Evolutionary conservation across 2,888 invertebrate genomes (phyloP).

Genomic region (Pyralis farinalis): DNA sequence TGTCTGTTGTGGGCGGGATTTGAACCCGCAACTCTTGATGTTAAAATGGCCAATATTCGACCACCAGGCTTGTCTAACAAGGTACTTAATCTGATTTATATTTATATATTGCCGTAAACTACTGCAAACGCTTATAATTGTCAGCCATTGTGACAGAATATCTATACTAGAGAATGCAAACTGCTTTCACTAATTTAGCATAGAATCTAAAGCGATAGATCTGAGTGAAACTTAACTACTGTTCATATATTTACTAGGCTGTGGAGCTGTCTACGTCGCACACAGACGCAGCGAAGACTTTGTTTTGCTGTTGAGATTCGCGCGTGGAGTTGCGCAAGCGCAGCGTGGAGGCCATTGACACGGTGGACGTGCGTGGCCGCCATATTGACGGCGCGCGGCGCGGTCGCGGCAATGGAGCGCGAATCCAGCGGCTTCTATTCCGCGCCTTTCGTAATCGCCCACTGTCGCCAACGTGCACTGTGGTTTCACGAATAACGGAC

Average conservation of each 20-base stretch:
- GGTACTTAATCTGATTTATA: no score
- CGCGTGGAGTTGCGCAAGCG: slow-evolving; percentile 78
- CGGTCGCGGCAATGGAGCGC: slow-evolving; percentile 63
- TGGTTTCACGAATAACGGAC: slow-evolving; percentile 16
- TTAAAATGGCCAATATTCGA: no score
- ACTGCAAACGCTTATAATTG: no score
- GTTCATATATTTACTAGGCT: slow-evolving; percentile 11
- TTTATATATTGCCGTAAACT: no score
- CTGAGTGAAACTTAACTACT: not conserved
- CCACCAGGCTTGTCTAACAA: no score
- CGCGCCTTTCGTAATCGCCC: slow-evolving; percentile 56
- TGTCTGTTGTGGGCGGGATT: no score
- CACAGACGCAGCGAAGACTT: slow-evolving; percentile 42
- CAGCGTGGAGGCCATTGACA: slow-evolving; percentile 76
- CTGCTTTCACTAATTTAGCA: no score
- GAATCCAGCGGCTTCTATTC: slow-evolving; percentile 65
- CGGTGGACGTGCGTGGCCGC: slow-evolving; percentile 52
- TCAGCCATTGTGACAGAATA: no score
- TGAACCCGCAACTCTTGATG: no score
- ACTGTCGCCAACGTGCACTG: slow-evolving; percentile 16
- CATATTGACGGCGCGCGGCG: slow-evolving; percentile 45
- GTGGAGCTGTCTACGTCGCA: slow-evolving; percentile 7
- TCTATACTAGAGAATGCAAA: no score
- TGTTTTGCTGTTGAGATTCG: slow-evolving; percentile 80
- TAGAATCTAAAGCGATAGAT: no score